Evolutionary conservation across 2,888 invertebrate species (phyloP).

Genomic region (Eupithecia subumbrata): DNA sequence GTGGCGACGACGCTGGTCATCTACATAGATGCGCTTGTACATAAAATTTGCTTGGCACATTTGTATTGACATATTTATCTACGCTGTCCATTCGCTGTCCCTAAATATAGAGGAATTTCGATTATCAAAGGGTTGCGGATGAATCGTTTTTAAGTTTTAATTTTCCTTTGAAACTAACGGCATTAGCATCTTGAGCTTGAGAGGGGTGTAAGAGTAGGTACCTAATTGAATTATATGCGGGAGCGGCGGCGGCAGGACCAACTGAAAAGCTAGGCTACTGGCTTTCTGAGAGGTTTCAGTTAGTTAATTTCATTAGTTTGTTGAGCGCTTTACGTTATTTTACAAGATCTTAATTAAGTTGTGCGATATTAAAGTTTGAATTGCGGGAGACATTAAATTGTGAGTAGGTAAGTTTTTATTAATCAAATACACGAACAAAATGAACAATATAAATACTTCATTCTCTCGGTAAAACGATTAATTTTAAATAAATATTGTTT

Average conservation of each 20-base stretch:
- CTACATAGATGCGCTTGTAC: neutral
- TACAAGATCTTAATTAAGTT: neutral
- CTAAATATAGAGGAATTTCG: neutral
- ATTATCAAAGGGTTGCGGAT: neutral
- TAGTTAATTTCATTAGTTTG: neutral
- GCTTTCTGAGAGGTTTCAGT: neutral
- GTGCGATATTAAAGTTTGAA: neutral
- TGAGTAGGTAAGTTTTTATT: neutral
- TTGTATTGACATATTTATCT: neutral
- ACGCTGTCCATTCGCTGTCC: neutral
- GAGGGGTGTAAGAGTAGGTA: neutral
- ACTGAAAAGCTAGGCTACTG: neutral
- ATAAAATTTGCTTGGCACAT: neutral
- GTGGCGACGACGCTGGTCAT: no score
- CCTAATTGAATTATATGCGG: neutral
- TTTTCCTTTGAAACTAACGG: neutral
- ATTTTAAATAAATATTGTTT: neutral
- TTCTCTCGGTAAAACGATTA: neutral
- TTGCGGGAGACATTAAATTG: neutral
- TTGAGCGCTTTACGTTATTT: neutral
- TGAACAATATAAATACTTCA: neutral
- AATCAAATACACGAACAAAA: neutral
- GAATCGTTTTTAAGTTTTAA: neutral
- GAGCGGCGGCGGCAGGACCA: no score
- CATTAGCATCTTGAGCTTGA: neutral